Evolutionary conservation across 2,113 vertebrate genomes (phyloP), one percentile per base, ranked within the genome.

Genomic region (Gasterosteus nipponicus): DNA sequence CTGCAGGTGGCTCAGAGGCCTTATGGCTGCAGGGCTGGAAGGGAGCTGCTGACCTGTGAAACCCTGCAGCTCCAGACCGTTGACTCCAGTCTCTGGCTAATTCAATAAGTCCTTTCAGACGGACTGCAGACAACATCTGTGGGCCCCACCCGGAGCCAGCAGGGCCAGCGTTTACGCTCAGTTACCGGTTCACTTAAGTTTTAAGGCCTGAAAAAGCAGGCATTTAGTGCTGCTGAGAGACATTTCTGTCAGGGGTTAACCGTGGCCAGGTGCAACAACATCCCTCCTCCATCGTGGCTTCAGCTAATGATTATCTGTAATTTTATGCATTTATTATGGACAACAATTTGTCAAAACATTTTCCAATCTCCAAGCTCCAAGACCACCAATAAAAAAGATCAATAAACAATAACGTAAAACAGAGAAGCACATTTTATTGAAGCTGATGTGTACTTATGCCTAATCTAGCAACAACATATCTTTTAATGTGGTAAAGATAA

Each of bases 31-130:
- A 19, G 87, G 88, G 81, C 86, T 75, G 77, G 38, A 58, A 71
- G 35, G 12, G 66, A 62, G 83, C 87, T 38, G 29, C 29, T 92
- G 90, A 91, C 88, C 91, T 91, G 91, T 87, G 63, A 78, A 88
- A 90, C 83, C 75, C 81, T 38, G 38, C 67, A 76, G 78, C 81
- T 82, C 46, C 78, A 82, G 54, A 68, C 60, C 70, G 58, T 69
- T 89, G 62, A 41, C 66, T 81, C 64, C 22, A 3, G 58, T 89
- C 79, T 80, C 71, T 29, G 60, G 57, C 71, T 91, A 88, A 91
- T 90, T 88, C 75, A 84, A 85, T 91, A 86, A 86, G 63, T 19
- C 49, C 22, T 70, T 68, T 86, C 65, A 73, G 73, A 84, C 49
- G 65, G 77, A 84, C 69, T 70, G 66, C 51, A 69, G 78, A 46